Conservation (phyloP, 1,140 invertebrate genomes). For the Psix sp. region DNA sequence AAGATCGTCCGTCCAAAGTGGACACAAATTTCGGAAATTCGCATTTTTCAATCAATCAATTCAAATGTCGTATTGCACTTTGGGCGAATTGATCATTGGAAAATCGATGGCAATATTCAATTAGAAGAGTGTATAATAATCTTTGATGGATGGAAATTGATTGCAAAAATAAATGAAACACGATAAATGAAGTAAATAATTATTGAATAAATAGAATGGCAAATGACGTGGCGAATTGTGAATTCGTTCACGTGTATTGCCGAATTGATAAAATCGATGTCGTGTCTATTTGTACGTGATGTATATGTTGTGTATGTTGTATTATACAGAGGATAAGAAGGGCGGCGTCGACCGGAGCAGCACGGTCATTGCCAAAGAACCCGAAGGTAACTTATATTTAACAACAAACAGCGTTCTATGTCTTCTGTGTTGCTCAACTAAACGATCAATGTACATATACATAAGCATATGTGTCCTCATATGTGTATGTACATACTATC, state of each 20-base stretch:
- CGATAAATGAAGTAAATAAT: constrained; percentile 5
- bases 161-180: background rate
- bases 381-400: constrained; percentile 84
- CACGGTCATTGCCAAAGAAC: constrained; percentile 95
- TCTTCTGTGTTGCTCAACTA: constrained; percentile 63
- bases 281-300: constrained; percentile 70
- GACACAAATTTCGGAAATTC: background rate
- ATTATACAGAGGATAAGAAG: constrained; percentile 89
- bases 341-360: constrained; percentile 93
- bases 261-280: constrained; percentile 56
- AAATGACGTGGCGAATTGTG: constrained; percentile 29
- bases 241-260: constrained; percentile 33
- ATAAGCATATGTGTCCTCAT: constrained; percentile 45
- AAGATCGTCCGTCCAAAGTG: constrained; percentile 4
- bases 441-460: constrained; percentile 51
- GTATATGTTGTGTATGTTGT: constrained; percentile 77
- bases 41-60: constrained; percentile 1
- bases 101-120: background rate
- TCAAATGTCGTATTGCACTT: background rate
- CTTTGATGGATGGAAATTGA: constrained; percentile 9
- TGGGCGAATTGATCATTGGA: background rate
- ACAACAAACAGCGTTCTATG: constrained; percentile 66
- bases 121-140: too few species aligned
- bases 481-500: constrained; percentile 48
- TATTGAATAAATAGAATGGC: constrained; percentile 10